Percentiles rank a stretch among this genome's conserved stretches.
Evolutionary conservation across 2,888 invertebrate species (phyloP).

Genomic region (Eupelmus urozonus): DNA sequence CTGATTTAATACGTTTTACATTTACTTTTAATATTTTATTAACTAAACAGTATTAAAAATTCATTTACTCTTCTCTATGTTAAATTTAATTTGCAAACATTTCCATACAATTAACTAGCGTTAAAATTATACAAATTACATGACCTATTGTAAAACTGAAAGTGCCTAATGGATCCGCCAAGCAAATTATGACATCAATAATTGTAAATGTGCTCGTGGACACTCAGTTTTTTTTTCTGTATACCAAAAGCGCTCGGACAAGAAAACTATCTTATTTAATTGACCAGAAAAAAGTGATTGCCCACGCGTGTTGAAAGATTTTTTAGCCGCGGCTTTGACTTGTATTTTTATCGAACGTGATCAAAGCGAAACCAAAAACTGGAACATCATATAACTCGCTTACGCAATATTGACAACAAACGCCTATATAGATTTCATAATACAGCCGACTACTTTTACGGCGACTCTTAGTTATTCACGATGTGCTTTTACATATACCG

Average conservation of each 20-base stretch:
- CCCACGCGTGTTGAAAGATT: conserved; percentile 1
- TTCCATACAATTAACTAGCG: too few species aligned
- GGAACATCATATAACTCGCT: conserved; percentile 23
- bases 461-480: conserved; percentile 22
- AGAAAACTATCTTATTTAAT: not conserved
- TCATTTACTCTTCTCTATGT: too few species aligned
- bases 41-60: too few species aligned
- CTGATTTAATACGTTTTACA: too few species aligned
- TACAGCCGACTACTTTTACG: conserved; percentile 5
- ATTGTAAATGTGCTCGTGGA: not conserved
- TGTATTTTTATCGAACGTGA: conserved; percentile 4
- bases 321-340: not conserved
- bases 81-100: too few species aligned
- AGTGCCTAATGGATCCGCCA: too few species aligned
- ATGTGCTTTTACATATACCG: not conserved
- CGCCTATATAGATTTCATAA: conserved; percentile 19
- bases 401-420: conserved; percentile 28
- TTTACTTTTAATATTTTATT: too few species aligned
- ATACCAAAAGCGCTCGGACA: not conserved
- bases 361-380: conserved; percentile 22
- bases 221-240: not conserved
- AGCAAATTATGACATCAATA: too few species aligned
- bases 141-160: too few species aligned
- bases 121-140: too few species aligned
- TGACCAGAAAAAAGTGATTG: not conserved